Evolutionary conservation across 1,140 invertebrate genomes (phyloP).

Genomic region (Sitophilus oryzae): DNA sequence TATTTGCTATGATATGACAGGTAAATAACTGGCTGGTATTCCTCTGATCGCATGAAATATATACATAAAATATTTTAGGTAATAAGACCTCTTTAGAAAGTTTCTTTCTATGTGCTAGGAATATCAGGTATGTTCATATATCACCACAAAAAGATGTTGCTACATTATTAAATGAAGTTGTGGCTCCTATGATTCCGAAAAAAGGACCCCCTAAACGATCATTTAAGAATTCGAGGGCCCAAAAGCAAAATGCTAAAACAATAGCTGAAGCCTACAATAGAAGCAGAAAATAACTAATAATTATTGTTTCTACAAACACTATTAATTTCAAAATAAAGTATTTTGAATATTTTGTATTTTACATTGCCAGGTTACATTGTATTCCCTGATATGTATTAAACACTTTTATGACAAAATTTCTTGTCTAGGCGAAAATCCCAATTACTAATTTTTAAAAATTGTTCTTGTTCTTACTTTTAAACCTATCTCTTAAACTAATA

Average conservation of each 20-base stretch:
- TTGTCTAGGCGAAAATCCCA: too few species aligned
- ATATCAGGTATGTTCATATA: conserved; percentile 37
- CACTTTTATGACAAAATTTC: too few species aligned
- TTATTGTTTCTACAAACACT: too few species aligned
- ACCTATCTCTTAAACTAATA: too few species aligned
- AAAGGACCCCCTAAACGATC: conserved; percentile 28
- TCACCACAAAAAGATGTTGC: conserved; percentile 28
- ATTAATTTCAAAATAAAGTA: too few species aligned
- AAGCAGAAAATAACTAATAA: background rate
- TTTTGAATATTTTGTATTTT: too few species aligned
- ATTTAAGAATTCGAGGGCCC: conserved; percentile 17
- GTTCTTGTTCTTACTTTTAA: too few species aligned
- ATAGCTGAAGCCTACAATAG: conserved; percentile 8
- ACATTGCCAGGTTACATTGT: too few species aligned
- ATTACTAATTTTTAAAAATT: too few species aligned
- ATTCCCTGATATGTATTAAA: too few species aligned
- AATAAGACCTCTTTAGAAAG: conserved; percentile 27
- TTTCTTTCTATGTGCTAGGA: conserved; percentile 33
- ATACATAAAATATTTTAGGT: conserved; percentile 28
- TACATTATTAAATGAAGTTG: conserved; percentile 25
- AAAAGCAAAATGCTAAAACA: conserved; percentile 12
- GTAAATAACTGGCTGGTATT: conserved; percentile 19
- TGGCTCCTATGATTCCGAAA: conserved; percentile 20
- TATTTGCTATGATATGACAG: conserved; percentile 32
- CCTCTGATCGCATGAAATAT: background rate